Percentiles rank a stretch among this genome's conserved stretches.
Conservation (phyloP, 2,113 vertebrate genomes). For the Oncorhynchus nerka region DNA sequence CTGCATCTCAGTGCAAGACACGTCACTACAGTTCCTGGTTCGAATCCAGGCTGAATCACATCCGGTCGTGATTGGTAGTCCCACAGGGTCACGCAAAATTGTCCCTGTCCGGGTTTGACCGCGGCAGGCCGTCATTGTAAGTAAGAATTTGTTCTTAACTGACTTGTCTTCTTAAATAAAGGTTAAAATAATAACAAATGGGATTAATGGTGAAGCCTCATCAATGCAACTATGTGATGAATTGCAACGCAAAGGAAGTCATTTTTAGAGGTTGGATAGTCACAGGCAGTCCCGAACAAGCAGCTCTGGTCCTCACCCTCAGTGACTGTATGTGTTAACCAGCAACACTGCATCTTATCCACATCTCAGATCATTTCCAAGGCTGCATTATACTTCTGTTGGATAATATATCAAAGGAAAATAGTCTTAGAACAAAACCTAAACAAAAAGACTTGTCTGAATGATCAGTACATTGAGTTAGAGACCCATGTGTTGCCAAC, state of each 20-base stretch:
- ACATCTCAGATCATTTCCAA: neutral
- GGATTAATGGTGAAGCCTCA: conserved; percentile 33
- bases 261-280: conserved; percentile 30
- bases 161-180: no score
- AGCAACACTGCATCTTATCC: neutral
- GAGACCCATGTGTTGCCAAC: neutral
- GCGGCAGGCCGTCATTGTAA: no score
- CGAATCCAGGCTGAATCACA: no score
- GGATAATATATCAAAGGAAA: neutral
- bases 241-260: conserved; percentile 32
- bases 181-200: no score
- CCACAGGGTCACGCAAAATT: no score
- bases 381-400: neutral
- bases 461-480: neutral
- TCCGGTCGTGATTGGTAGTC: no score
- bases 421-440: neutral
- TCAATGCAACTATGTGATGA: conserved; percentile 29
- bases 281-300: conserved; percentile 30
- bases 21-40: no score
- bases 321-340: conserved; percentile 3
- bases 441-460: conserved; percentile 2
- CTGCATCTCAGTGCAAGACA: no score
- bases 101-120: no score
- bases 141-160: no score
- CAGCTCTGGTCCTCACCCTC: neutral